Base-by-base conservation (phyloP, 2,113 vertebrate species). In the Dryoscopus gambensis region DNA sequence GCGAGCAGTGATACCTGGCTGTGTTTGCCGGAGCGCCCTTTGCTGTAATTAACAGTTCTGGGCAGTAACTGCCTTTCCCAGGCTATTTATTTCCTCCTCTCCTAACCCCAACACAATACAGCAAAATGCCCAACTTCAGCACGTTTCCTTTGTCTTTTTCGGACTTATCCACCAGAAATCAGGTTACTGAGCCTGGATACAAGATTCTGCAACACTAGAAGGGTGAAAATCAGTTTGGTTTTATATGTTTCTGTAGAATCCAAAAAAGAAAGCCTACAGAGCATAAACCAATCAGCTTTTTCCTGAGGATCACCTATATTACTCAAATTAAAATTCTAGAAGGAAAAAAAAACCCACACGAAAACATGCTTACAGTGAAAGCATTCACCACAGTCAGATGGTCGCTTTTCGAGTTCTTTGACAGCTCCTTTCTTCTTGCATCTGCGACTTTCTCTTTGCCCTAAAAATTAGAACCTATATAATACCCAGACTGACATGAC, bases 371-470 rank as follows among this genome's bases (percentile, higher is more conserved):
- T 98, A 99, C 99, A 98, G 97, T 97, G 93, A 99, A 99, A 31
- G 99, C 99, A 93, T 99, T 99, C 87, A 99, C 98, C 49, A 99
- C 98, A 27, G 99, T 99, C 39, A 99, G 98, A 93, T 99, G 99
- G 91, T 99, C 99, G 35, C 99, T 99, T 93, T 98, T 99, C 1
- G 98, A 98, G 95, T 99, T 98, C 83, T 97, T 99, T 30, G 99
- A 99, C 78, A 99, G 94, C 37, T 97, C 96, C 90, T 98, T 99
- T 84, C 99, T 99, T 97, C 98, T 99, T 85, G 98, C 98, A 98
- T 99, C 99, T 37, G 99, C 99, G 7, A 99, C 93, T 96, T 99
- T 99, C 96, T 99, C 99, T 97, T 99, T 99, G 52, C 99, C 99
- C 99, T 99, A 96, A 89, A 78, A 95, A 96, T 70, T 0, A 95